Evolutionary conservation across 1,140 invertebrate species (phyloP).

Genomic region (Belonocnema kinseyi): DNA sequence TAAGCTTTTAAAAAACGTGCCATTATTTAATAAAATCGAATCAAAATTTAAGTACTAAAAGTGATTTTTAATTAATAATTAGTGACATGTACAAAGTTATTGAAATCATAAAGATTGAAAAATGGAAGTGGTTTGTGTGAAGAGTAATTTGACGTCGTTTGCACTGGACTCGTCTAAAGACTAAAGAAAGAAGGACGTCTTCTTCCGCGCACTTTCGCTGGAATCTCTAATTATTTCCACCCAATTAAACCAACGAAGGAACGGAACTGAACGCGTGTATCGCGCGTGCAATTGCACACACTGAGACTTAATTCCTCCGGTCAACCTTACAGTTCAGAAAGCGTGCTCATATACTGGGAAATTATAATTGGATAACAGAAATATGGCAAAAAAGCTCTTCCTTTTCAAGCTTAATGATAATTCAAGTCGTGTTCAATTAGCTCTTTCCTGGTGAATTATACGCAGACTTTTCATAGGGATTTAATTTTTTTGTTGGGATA

Average conservation of each 20-base stretch:
- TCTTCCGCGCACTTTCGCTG: slow-evolving; percentile 23
- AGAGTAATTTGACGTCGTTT: neutral
- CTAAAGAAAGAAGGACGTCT: slow-evolving; percentile 15
- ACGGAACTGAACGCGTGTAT: slow-evolving; percentile 11
- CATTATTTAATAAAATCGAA: too few relatives aligned
- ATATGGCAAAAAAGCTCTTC: slow-evolving; percentile 1
- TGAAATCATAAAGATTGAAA: neutral
- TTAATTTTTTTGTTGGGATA: neutral
- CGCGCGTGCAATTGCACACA: slow-evolving; percentile 23
- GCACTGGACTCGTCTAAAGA: neutral
- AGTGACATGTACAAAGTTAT: too few relatives aligned
- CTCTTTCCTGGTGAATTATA: neutral
- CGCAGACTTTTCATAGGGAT: neutral
- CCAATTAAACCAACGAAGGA: slow-evolving; percentile 27
- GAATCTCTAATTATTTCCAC: slow-evolving; percentile 28
- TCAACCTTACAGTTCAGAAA: slow-evolving; percentile 4
- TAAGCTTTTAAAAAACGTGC: too few relatives aligned
- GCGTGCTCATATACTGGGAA: slow-evolving; percentile 27
- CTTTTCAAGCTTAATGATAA: neutral
- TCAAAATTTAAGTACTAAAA: too few relatives aligned
- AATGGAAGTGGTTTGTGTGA: neutral
- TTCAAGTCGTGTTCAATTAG: neutral
- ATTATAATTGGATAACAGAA: slow-evolving; percentile 31
- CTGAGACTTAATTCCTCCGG: slow-evolving; percentile 3
- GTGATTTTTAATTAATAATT: too few relatives aligned